Percentiles rank a stretch among this genome's conserved stretches.
Evolutionary conservation across 2,113 vertebrate species (phyloP).

Genomic region (Haemorhous mexicanus): DNA sequence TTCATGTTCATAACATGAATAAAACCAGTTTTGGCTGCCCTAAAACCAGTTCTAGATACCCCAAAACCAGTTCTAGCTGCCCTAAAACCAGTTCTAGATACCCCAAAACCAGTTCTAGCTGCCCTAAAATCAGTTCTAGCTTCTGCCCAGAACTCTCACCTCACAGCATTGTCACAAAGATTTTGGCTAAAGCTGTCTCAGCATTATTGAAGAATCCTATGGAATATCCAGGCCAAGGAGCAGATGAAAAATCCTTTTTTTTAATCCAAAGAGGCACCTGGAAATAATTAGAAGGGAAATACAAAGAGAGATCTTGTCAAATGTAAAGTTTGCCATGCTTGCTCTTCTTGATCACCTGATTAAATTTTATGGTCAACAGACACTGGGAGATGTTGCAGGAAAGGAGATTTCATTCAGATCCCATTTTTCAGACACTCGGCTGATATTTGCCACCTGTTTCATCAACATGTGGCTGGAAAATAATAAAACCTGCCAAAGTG

Average conservation of each 20-base stretch:
- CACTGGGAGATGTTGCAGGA: background rate
- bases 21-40: background rate
- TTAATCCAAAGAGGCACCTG: background rate
- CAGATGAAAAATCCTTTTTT: conserved; percentile 39
- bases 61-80: background rate
- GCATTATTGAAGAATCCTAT: conserved; percentile 14
- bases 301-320: conserved; percentile 20
- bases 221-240: conserved; percentile 38
- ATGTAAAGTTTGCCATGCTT: background rate
- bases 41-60: background rate
- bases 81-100: background rate
- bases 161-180: background rate
- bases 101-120: background rate
- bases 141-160: background rate
- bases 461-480: background rate
- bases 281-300: conserved; percentile 57
- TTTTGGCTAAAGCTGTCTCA: conserved; percentile 39
- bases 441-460: background rate
- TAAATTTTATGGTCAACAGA: background rate
- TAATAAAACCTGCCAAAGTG: background rate
- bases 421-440: background rate
- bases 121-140: background rate
- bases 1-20: background rate
- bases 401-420: background rate
- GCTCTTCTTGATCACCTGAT: conserved; percentile 15